A percentile compares a stretch with the other conserved stretches of the same genome.
These are phyloP conservation scores for Pica pica DNA, from an alignment of 2,113 vertebrate genomes.

Conservation along the genomic window DNA sequence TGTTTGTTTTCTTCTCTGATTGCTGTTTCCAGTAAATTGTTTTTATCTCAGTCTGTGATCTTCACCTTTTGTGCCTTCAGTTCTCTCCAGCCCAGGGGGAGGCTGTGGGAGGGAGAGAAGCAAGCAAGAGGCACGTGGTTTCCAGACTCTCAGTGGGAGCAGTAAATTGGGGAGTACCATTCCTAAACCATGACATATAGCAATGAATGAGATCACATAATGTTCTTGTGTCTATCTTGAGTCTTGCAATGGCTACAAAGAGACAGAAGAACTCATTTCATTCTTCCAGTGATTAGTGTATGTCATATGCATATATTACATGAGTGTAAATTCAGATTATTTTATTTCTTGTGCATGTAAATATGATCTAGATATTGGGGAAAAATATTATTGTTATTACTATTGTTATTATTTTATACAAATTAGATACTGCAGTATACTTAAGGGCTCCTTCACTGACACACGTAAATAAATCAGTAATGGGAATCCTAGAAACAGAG, in stretches of 20 bases:
- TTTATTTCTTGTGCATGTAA: background rate
- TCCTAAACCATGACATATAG: background rate
- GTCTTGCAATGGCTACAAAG: background rate
- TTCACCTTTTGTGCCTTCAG: background rate
- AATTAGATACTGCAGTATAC: background rate
- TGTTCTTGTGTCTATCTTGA: background rate
- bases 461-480: background rate
- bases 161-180: background rate
- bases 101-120: background rate
- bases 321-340: background rate
- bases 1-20: background rate
- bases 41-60: background rate
- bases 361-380: background rate
- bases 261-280: background rate
- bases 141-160: background rate
- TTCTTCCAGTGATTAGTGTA: background rate
- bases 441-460: background rate
- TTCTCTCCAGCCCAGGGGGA: background rate
- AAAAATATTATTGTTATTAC: background rate
- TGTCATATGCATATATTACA: background rate
- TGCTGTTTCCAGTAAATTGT: background rate
- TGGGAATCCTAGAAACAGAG: background rate
- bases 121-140: background rate
- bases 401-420: background rate
- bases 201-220: background rate